Conservation (phyloP, 2,797 vertebrate genomes). For the Champsocephalus gunnari region DNA sequence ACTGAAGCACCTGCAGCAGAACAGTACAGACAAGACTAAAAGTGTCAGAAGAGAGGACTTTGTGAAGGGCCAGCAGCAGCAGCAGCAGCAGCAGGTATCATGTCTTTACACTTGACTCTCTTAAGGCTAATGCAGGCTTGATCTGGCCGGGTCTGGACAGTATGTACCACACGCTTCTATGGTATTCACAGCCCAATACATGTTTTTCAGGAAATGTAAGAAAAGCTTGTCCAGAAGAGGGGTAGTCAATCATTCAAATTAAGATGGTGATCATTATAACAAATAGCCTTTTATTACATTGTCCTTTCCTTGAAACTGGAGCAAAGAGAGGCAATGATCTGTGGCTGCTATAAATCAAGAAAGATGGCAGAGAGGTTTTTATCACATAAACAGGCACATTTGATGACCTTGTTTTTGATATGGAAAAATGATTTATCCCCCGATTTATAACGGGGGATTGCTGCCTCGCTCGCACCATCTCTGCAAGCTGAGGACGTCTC, state of each 20-base stretch:
- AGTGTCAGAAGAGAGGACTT: slow-evolving; percentile 93
- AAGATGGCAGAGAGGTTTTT: not conserved
- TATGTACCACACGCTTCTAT: not conserved
- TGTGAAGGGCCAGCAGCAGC: slow-evolving; percentile 89
- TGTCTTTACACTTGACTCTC: not conserved
- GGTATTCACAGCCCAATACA: not conserved
- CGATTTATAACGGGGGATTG: slow-evolving; percentile 4
- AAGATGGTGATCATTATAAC: slow-evolving; percentile 4
- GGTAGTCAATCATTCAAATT: slow-evolving; percentile 8
- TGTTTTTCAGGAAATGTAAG: not conserved
- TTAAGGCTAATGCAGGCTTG: slow-evolving; percentile 10
- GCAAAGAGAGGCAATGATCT: slow-evolving; percentile 22
- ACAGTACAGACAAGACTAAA: slow-evolving; percentile 94
- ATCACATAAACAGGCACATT: slow-evolving; percentile 1
- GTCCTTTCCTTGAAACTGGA: slow-evolving; percentile 7
- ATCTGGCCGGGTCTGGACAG: slow-evolving; percentile 4
- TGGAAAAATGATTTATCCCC: slow-evolving; percentile 6
- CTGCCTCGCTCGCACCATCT: not conserved
- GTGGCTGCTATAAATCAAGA: slow-evolving; percentile 29
- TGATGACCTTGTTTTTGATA: slow-evolving; percentile 32
- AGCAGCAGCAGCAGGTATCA: slow-evolving; percentile 79
- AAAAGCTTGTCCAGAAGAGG: not conserved
- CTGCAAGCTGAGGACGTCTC: not conserved
- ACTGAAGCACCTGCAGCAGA: slow-evolving; percentile 94
- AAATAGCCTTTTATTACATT: not conserved